Base-by-base conservation (phyloP, 2,888 invertebrate species). In the Tridacna crocea region DNA sequence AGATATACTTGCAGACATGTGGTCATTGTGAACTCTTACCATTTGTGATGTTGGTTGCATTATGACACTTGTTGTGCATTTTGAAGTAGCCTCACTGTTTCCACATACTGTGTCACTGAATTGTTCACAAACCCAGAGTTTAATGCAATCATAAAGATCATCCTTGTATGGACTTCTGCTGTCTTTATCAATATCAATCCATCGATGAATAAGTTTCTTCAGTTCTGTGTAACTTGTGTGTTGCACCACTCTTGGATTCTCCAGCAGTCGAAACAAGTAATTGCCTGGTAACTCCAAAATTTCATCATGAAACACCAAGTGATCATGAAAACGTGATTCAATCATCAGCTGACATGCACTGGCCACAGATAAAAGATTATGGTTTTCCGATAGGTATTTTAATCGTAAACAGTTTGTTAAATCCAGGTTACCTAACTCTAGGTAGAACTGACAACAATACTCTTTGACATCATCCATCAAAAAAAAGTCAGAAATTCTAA, bases 381-480 rank as follows among this genome's bases (percentile, higher is more conserved):
- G 93, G 76, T 92, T 92, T 77, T 93, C 92, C 24, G 92, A 88
- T 11, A 93, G 82, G 75, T 91, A 92, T 51, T 90, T 86, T 4
- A 93, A 82, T 26, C 92, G 83, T 12, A 93, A 82, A 84, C 92
- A 92, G 72, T 93, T 93, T 19, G 90, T 83, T 13, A 93, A 83
- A 84, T 93, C 93, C 19, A 93, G 85, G 78, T 93, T 93, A 47
- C 93, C 93, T 66, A 93, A 87, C 58, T 92, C 91, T 15, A 93
- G 79, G 75, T 91, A 92, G 85, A 93, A 93, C 75, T 93, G 92
- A 66, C 89, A 87, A 72, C 93, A 93, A 75, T 92, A 93, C 47
- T 93, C 92, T 74, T 92, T 92, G 15, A 93, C 90, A 77, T 93
- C 93, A 76, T 93, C 93, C 73, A 93, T 85, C 27, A 93, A 81